Evolutionary conservation across 2,113 vertebrate species (phyloP), one percentile per base, ranked within the genome.

Genomic region (Azemiops feae): DNA sequence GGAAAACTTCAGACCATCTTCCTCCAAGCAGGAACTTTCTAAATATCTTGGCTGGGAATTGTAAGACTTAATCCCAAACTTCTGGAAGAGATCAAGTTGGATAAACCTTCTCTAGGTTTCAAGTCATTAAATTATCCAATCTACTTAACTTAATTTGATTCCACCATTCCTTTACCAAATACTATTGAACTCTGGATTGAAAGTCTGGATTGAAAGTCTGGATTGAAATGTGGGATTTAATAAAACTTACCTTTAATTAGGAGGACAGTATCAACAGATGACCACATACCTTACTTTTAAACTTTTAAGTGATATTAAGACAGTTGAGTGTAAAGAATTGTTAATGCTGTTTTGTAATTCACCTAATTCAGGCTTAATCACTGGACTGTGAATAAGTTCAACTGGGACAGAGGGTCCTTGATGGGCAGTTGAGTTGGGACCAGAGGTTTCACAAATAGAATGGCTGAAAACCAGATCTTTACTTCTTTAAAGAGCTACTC

Each of bases 381-480:
- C 91, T 23, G 0, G 45, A 58, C 94, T 96, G 96, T 94, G 94
- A 95, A 96, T 95, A 97, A 93, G 96, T 96, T 92, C 94, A 94
- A 95, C 2, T 39, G 34, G 6, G 34, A 81, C 69, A 81, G 69
- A 39, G 34, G 34, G 7, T 39, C 18, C 2, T 22, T 81, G 34
- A 39, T 81, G 34, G 16, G 69, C 16, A 81, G 18, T 81, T 39
- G 34, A 81, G 18, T 39, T 18, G n/a, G 39, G 6, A 39, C 18
- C 34, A 81, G 7, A 81, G 18, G 34, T 39, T 74, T n/a, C 34
- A 81, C 0, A 81, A 81, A 81, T 39, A 81, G 34, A 81, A 81
- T 81, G 34, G 69, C 6, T 81, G 69, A 8, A 39, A 39, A 20
- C 34, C 20, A 81, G 69, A 81, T 81, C 69, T 39, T 81, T 18